Evolutionary conservation across 2,113 vertebrate species (phyloP).

Genomic region (Riparia riparia): DNA sequence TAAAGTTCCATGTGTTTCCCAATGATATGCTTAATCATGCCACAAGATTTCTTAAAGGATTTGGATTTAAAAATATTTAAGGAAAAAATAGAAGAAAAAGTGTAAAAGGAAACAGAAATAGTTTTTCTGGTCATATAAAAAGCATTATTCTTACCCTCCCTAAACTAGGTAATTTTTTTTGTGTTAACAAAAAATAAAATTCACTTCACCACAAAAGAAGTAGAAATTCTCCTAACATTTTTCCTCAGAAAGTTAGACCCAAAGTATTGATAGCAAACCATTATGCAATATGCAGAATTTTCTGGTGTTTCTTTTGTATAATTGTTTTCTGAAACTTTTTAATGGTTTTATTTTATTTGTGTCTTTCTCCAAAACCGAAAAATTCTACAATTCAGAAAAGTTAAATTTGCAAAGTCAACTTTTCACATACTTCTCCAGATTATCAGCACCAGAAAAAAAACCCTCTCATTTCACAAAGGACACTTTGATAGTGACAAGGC

Average conservation of each 20-base stretch:
- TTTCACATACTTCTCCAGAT: neutral
- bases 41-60: neutral
- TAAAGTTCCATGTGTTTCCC: neutral
- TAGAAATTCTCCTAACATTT: neutral
- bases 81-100: neutral
- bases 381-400: neutral
- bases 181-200: neutral
- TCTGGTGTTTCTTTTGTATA: neutral
- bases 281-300: neutral
- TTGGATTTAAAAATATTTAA: neutral
- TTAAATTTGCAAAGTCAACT: neutral
- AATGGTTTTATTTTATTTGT: neutral
- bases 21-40: neutral
- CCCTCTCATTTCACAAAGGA: neutral
- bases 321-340: neutral
- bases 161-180: neutral
- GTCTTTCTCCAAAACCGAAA: neutral
- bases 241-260: neutral
- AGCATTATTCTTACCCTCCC: rapidly evolving
- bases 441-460: neutral
- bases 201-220: neutral
- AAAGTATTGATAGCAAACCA: neutral
- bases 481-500: neutral
- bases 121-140: neutral
- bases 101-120: rapidly evolving